Base-by-base conservation (phyloP, 2,113 vertebrate genomes). In the Heteronetta atricapilla region DNA sequence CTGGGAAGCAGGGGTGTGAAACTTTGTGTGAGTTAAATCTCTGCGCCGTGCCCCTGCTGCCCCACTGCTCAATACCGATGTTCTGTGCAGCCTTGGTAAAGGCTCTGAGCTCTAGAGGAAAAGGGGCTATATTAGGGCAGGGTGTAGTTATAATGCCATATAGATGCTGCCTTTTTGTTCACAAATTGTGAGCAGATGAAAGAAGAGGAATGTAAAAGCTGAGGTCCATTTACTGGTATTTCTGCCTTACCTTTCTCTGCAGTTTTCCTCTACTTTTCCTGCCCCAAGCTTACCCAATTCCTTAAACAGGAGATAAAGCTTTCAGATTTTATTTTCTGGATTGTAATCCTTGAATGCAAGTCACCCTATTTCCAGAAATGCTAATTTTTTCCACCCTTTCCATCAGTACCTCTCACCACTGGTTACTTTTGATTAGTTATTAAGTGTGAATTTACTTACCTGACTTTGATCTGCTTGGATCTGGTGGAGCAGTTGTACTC, bases 381-480 rank as follows among this genome's bases (percentile, higher is more conserved):
- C 8, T 29, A 25, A 7, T 17, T 18, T 17, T 36, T 44, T 28
- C 26, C 36, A 64, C 20, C 26, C 29, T 40, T 25, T 64, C 26
- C 16, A 56, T 56, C 70, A 62, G 76, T 63, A 16, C 29, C 34
- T 76, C 46, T 42, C 60, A 4, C 46, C 25, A 36, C 18, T 29
- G 34, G 26, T 18, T 72, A 29, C 25, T 26, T 8, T 15, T 20
- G n/a, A 2, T 17, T 1, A 8, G 8, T 29, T 7, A 29, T 14
- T 20, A 26, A 38, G 33, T 2, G 23, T n/a, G 50, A 4, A 6
- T 6, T 8, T 6, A 8, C 16, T 29, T 63, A 20, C 44, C 29
- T 4, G 34, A 3, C 38, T 31, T 33, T 25, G 53, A 28, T 10
- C 12, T 25, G 0, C 0, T 2, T 26, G 36, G 58, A 14, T 26